Percentiles rank a stretch among this genome's conserved stretches.
Evolutionary conservation across 2,888 invertebrate species (phyloP).

Genomic region (Ophion obscuratus): DNA sequence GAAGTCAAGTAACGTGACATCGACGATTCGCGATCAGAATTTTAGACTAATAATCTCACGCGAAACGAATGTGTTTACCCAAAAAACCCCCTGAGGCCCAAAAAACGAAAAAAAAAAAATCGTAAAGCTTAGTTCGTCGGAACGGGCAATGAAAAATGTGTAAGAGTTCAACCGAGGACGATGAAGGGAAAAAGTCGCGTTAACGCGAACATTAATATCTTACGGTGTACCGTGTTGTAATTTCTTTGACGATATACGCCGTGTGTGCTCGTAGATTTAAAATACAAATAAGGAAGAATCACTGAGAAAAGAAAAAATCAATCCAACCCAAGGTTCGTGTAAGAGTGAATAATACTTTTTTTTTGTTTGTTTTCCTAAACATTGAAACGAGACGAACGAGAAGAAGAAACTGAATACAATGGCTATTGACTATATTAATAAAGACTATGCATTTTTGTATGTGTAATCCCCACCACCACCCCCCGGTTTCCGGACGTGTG

Average conservation of each 20-base stretch:
- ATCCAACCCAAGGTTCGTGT: constrained; percentile 24
- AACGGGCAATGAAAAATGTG: constrained; percentile 42
- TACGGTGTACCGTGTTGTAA: constrained; percentile 54
- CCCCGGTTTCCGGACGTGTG: constrained; percentile 73
- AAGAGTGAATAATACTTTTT: constrained; percentile 42
- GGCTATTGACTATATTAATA: constrained; percentile 72
- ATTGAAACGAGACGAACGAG: constrained; percentile 44
- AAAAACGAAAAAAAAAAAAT: background rate
- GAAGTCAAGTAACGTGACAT: constrained; percentile 88
- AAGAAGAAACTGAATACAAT: constrained; percentile 52
- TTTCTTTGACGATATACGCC: constrained; percentile 50
- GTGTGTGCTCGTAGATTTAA: constrained; percentile 21
- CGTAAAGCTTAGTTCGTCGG: constrained; percentile 24
- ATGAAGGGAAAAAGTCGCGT: constrained; percentile 24
- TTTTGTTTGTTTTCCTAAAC: constrained; percentile 45
- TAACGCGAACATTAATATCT: constrained; percentile 35
- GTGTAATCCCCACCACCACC: constrained; percentile 67
- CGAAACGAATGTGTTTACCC: constrained; percentile 40
- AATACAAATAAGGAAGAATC: constrained; percentile 37
- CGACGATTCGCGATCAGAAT: constrained; percentile 49
- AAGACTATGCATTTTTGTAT: constrained; percentile 79
- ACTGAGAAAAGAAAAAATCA: constrained; percentile 30
- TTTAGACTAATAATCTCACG: constrained; percentile 46
- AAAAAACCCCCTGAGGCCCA: constrained; percentile 21
- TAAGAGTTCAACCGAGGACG: constrained; percentile 36